A percentile compares a stretch with the other conserved stretches of the same genome.
Conservation (phyloP, 2,888 invertebrate genomes). For the Acleris sparsana region DNA sequence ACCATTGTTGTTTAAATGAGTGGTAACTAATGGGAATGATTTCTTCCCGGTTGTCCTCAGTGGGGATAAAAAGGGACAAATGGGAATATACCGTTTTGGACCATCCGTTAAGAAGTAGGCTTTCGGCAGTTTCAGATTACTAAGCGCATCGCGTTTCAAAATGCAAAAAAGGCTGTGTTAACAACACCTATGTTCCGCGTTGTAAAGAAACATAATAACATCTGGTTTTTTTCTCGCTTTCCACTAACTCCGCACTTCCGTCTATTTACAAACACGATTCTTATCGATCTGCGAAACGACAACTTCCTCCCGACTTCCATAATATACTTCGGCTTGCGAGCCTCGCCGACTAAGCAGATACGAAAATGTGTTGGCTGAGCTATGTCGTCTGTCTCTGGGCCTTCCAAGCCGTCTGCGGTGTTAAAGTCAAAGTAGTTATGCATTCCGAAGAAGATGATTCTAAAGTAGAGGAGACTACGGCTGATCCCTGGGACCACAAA, state of each 20-base stretch:
- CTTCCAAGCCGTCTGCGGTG: constrained; percentile 53
- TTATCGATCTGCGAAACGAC: constrained; percentile 56
- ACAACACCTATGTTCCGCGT: too few relatives aligned
- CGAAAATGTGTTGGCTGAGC: constrained; percentile 52
- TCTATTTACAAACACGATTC: constrained; percentile 64
- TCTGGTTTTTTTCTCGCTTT: constrained; percentile 41
- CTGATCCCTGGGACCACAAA: constrained; percentile 56
- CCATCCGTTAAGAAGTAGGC: too few relatives aligned
- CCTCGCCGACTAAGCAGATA: constrained; percentile 32
- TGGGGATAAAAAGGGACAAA: too few relatives aligned
- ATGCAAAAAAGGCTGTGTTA: too few relatives aligned
- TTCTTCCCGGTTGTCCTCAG: too few relatives aligned
- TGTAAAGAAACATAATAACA: constrained; percentile 7
- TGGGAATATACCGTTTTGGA: too few relatives aligned
- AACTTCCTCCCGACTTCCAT: constrained; percentile 45
- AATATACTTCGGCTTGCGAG: constrained; percentile 11
- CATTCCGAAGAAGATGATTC: constrained; percentile 72
- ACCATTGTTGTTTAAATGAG: too few relatives aligned
- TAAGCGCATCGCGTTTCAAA: too few relatives aligned
- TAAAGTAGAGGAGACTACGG: constrained; percentile 60
- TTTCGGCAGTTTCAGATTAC: too few relatives aligned
- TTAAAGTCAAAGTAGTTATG: constrained; percentile 75
- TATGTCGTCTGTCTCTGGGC: constrained; percentile 49
- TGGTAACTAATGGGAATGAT: too few relatives aligned
- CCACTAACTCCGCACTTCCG: constrained; percentile 41